Evolutionary conservation across 2,113 vertebrate species (phyloP).

Genomic region (Progne subis): DNA sequence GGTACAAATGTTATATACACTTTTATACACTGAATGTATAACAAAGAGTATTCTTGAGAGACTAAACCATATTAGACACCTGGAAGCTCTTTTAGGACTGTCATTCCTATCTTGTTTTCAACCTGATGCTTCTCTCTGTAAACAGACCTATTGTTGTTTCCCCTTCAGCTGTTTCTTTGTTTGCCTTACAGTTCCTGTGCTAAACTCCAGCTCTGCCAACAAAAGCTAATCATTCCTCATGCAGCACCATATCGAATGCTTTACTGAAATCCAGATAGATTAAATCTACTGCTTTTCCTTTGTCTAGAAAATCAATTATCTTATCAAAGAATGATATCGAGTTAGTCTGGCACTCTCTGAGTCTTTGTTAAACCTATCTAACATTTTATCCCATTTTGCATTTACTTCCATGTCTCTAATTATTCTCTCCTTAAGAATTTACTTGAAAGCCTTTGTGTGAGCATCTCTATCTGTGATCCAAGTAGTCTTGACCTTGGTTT

Average conservation of each 20-base stretch:
- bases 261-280: constrained; percentile 50
- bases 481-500: not conserved
- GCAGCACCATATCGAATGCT: not conserved
- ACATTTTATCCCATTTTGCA: not conserved
- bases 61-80: not conserved
- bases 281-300: constrained; percentile 51
- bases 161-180: not conserved
- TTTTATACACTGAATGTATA: not conserved
- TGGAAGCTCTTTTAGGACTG: not conserved
- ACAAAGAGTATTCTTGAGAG: not conserved
- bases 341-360: constrained; percentile 29
- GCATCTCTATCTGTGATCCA: not conserved
- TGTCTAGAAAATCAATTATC: constrained; percentile 64
- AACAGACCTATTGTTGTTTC: not conserved
- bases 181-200: not conserved
- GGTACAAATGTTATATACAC: not conserved
- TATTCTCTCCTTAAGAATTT: constrained; percentile 17
- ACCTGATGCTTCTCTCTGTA: not conserved
- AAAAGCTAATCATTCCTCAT: constrained; percentile 25
- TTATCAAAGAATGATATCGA: constrained; percentile 47
- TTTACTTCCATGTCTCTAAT: constrained; percentile 4
- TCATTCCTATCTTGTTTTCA: not conserved
- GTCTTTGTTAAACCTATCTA: not conserved
- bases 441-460: not conserved
- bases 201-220: not conserved